Evolutionary conservation across 2,113 vertebrate genomes (phyloP).

Genomic region (Misgurnus anguillicaudatus): DNA sequence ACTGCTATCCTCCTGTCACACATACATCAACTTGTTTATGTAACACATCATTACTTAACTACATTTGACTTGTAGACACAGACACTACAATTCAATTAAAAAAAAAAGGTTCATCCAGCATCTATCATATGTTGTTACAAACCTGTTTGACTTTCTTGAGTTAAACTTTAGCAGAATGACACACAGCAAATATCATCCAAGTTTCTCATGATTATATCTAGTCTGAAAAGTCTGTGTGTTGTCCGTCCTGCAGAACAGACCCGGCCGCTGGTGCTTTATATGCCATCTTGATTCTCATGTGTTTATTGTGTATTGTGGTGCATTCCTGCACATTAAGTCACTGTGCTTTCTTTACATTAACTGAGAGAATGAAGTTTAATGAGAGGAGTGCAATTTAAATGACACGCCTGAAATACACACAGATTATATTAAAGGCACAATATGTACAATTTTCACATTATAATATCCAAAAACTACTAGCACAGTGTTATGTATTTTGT

Average conservation of each 20-base stretch:
- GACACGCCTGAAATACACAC: not conserved
- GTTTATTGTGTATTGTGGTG: not conserved
- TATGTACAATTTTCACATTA: no score
- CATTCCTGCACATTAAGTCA: constrained; percentile 24
- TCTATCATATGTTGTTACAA: no score
- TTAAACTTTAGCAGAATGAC: no score
- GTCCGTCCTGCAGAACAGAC: not conserved
- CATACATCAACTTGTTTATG: not conserved
- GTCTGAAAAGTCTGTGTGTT: constrained; percentile 1
- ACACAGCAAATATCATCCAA: no score
- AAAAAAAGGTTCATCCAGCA: no score
- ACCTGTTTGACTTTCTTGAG: no score
- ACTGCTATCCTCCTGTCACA: not conserved
- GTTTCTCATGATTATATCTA: not conserved
- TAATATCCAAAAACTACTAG: no score
- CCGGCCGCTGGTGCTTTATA: not conserved
- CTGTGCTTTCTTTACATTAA: constrained; percentile 3
- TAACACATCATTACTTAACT: no score
- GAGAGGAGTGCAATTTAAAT: not conserved
- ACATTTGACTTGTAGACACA: no score
- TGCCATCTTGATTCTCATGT: not conserved
- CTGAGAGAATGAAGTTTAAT: not conserved
- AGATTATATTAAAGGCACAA: no score
- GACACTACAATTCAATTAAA: no score
- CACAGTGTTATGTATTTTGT: no score